A percentile compares a stretch with the other conserved stretches of the same genome.
phyloP scores from a whole-genome alignment of 2,113 vertebrate genomes.

The Psilopogon haemacephalus region DNA sequence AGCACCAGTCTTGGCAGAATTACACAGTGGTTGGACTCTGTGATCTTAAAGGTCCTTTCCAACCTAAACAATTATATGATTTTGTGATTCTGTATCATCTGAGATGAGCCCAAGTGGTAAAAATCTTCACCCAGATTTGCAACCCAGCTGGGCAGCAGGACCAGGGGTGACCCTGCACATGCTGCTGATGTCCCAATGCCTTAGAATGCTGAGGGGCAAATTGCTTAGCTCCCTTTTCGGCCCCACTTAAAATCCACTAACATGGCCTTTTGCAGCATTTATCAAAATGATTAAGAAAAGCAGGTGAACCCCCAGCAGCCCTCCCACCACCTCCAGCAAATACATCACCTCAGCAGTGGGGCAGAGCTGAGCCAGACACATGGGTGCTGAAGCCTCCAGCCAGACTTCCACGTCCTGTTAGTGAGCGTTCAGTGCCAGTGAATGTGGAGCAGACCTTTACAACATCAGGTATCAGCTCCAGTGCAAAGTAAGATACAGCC shows the following conservation, averaged over 20 bases:
- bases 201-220: neutral
- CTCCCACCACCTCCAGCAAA: neutral
- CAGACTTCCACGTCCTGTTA: accelerated
- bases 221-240: neutral
- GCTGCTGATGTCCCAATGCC: neutral
- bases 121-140: neutral
- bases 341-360: accelerated
- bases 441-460: neutral
- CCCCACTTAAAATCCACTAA: neutral
- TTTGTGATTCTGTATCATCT: neutral
- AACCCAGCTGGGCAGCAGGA: neutral
- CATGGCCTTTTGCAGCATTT: neutral
- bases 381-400: neutral
- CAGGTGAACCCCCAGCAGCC: neutral
- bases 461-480: neutral
- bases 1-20: too few species aligned
- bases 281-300: neutral
- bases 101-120: neutral
- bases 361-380: neutral
- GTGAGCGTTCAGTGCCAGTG: accelerated
- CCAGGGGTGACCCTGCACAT: neutral
- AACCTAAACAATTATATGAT: too few species aligned
- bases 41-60: too few species aligned
- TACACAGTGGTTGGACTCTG: too few species aligned
- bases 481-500: neutral